A percentile compares a stretch with the other conserved stretches of the same genome.
phyloP scores from a whole-genome alignment of 2,113 vertebrate genomes.

The Caracal caracal region DNA sequence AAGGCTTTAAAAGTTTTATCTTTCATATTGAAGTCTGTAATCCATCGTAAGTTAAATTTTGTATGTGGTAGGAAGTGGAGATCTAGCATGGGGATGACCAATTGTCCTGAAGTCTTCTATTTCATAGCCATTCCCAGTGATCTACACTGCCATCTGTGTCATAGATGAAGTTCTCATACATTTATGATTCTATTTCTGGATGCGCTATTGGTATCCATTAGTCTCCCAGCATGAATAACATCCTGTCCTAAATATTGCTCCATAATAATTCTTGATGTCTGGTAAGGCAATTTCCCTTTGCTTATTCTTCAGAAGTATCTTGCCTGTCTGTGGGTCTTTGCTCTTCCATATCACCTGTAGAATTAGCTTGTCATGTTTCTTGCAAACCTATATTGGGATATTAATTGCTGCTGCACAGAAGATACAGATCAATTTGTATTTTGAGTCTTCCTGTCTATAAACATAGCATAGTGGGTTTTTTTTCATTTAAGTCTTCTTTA shows the following conservation, averaged over 20 bases:
- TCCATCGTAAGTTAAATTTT: neutral
- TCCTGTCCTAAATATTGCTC: neutral
- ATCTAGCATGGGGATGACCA: neutral
- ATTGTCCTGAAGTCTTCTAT: neutral
- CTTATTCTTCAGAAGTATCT: neutral
- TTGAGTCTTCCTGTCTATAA: neutral
- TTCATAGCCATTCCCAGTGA: neutral
- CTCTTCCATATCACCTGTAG: neutral
- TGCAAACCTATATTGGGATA: neutral
- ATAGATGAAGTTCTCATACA: neutral
- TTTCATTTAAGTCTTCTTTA: neutral
- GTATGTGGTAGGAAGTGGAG: neutral
- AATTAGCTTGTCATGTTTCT: neutral
- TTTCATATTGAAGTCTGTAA: slow-evolving; percentile 6
- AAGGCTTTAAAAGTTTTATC: neutral
- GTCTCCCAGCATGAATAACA: neutral
- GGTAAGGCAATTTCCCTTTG: neutral
- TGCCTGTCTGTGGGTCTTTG: neutral
- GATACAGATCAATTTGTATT: neutral
- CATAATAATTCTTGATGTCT: neutral
- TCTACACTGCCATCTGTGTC: neutral
- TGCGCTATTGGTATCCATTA: neutral
- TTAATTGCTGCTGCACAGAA: neutral
- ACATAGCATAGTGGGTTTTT: neutral
- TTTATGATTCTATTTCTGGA: slow-evolving; percentile 19